Base-by-base conservation (phyloP, 1,140 invertebrate species). In the Eurytemora carolleeae region DNA sequence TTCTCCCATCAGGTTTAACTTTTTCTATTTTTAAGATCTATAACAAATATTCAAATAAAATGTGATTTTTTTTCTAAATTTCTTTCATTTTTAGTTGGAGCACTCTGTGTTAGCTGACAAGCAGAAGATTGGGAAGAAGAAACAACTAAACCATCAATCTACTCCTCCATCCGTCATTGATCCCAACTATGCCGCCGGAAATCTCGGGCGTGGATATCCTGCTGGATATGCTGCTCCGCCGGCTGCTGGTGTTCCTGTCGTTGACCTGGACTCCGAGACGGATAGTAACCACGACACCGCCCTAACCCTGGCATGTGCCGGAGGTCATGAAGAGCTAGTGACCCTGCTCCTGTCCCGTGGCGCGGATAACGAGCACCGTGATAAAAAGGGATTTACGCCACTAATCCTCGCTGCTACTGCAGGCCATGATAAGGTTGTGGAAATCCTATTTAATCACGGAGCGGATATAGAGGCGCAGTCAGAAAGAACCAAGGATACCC, bases 331-430 rank as follows among this genome's bases (percentile, higher is more conserved):
- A 69, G 92, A 98, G 68, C 77, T 98, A 0, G 92, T 96, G 3
- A 85, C 88, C 71, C 76, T 98, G 66, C 77, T 98, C 19, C 76
- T 98, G 1, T 81, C 79, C 60, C 80, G 91, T 64, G 87, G 87
- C 54, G 90, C 93, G 1, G 84, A 95, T 73, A 95, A 98, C 78
- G 87, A 98, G 75, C 95, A 98, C 74, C 78, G 93, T 2, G 95
- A 99, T 71, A 98, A 98, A 72, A 99, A 98, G 76, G 94, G 94
- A 24, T 98, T 98, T 71, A 98, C 95, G 0, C 94, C 95, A 1
- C 75, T 98, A 2, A 98, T 98, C 67, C 75, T 98, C 64, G 93
- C 94, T 24, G 92, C 94, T 15, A 97, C 93, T 15, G 92, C 90
- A 25, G 94, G 95, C 15, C 93, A 98, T 76, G 85, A 92, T 63